Base-by-base conservation (phyloP, 1,140 invertebrate species). In the Drosophila ficusphila region DNA sequence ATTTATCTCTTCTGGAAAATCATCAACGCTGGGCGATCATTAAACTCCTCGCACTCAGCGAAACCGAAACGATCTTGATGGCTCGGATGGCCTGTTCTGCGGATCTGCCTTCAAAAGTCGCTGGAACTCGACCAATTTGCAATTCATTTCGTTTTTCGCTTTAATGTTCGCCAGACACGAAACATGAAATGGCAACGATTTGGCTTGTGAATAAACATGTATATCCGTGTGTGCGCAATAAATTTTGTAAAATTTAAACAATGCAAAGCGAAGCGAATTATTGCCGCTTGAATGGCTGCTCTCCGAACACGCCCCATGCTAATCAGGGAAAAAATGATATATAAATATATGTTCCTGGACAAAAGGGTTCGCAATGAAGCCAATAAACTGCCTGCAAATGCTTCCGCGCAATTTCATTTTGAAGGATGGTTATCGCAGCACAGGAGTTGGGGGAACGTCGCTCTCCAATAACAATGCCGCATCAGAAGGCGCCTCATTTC, bases 341-440 rank as follows among this genome's bases (percentile, higher is more conserved):
- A 65, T 52, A 67, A 67, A 68, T 67, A 67, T 67, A 51, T 52
- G 29, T 19, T 34, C 19, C 27, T 1, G 44, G 60, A 41, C 41
- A 61, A 79, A 76, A 79, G 78, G 78, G 76, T 82, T 70, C 62
- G 74, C 73, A 83, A 83, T 74, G 79, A 82, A 82, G 78, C 78
- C 78, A 82, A 82, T 82, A 83, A 82, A 83, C 78, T 77, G 78
- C 57, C 77, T 60, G 68, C 79, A 76, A 82, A 71, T 82, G 78
- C 78, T 82, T 82, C 78, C 78, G 78, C 78, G 78, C 78, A 82
- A 82, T 82, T 82, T 82, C 78, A 78, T 82, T 82, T 79, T 58
- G 61, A 75, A 57, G 71, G 18, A 48, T 57, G 31, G 36, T 33
- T 47, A 36, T 36, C 33, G 12, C 12, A 16, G 12, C 5, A 36